Evolutionary conservation across 2,113 vertebrate genomes (phyloP), one percentile per base, ranked within the genome.

Genomic region (Sturnus vulgaris): DNA sequence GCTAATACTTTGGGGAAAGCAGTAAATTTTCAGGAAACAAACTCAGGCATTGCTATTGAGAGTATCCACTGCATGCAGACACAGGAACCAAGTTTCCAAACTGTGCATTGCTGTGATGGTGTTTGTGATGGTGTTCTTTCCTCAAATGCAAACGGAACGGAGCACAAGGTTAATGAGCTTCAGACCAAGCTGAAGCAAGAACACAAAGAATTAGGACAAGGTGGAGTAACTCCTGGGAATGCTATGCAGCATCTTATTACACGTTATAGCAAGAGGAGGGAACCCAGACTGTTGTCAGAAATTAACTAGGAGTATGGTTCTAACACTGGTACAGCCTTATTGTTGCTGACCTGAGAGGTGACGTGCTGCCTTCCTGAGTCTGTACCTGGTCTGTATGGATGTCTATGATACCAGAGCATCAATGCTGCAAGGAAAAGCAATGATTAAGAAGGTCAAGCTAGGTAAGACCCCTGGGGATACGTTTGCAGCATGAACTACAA

Each of bases 381-480:
- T 82, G 46, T 55, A 44, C 59, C 70, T 82, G 42, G 53, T n/a
- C 50, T 80, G 0, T 59, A 8, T 77, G 75, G 55, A 79, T 87
- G 44, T 70, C 63, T 65, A 16, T 79, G 78, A 87, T 89, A 85
- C 60, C 21, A 77, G 35, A 89, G 33, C 79, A 55, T 77, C 75
- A 52, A 5, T 63, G 35, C 47, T 90, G 39, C 25, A 87, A 93
- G 68, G 27, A 88, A 94, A 96, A 94, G 30, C 47, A 83, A 47
- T 87, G 50, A 77, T 91, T 90, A 93, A 83, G 78, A 82, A 82
- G 50, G 66, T 86, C 93, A 80, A 73, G 52, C 68, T 86, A 66
- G 33, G 59, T 82, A 82, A 75, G 55, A 60, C 55, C 50, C 42
- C 35, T 70, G 35, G 52, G 59, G n/a, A 63, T 86, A 35, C 3